Conservation (phyloP, 2,113 vertebrate genomes). For the Rhombomys opimus region DNA sequence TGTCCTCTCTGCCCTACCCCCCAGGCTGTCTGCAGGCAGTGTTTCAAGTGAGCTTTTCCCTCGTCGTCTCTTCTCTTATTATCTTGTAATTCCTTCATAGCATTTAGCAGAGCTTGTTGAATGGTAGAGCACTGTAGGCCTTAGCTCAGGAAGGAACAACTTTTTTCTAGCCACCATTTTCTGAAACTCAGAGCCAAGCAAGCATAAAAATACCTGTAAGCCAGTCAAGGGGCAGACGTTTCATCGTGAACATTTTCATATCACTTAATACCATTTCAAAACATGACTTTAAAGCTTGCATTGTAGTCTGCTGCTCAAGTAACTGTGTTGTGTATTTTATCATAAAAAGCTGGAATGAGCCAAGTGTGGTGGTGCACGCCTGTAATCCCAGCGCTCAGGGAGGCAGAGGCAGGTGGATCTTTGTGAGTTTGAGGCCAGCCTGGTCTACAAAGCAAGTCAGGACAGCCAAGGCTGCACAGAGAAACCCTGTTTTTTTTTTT, state of each 20-base stretch:
- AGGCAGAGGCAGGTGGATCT: no score
- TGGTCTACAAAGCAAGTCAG: no score
- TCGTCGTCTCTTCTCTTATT: neutral
- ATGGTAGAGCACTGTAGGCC: neutral
- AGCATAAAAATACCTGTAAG: neutral
- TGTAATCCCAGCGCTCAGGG: no score
- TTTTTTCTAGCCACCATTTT: neutral
- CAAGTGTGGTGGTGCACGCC: no score
- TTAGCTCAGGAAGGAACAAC: neutral
- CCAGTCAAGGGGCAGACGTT: neutral
- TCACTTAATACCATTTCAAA: neutral
- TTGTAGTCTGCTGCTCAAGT: neutral
- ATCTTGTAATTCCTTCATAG: neutral
- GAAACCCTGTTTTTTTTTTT: no score
- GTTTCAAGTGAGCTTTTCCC: neutral
- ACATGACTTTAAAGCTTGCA: neutral
- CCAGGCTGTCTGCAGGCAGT: neutral
- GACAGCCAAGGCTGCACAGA: no score
- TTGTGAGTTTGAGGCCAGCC: no score
- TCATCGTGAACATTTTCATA: neutral
- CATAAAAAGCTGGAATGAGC: neutral
- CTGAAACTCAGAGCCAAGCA: neutral
- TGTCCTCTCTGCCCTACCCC: fast-evolving
- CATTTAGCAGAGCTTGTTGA: neutral
- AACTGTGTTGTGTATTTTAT: neutral